A percentile compares a stretch with the other conserved stretches of the same genome.
Evolutionary conservation across 2,113 vertebrate species (phyloP).

Genomic region (Halichoerus grypus): DNA sequence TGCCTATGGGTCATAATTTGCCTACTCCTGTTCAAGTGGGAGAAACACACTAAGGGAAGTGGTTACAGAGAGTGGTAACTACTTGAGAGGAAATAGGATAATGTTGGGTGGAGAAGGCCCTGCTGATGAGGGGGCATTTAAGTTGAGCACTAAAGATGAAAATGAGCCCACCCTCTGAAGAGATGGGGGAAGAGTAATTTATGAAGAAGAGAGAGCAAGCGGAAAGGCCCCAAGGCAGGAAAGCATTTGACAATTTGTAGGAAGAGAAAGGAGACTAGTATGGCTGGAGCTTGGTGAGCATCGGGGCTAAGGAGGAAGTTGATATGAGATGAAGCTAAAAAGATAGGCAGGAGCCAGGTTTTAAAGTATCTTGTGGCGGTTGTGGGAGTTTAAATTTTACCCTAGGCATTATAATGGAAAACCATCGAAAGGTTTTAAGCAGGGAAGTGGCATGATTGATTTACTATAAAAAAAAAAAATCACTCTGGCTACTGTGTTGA

Average conservation of each 20-base stretch:
- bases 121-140: background rate
- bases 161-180: background rate
- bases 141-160: background rate
- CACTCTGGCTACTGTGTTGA: background rate
- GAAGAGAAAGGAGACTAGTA: background rate
- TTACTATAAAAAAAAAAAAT: background rate
- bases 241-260: background rate
- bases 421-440: background rate
- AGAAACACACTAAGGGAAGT: background rate
- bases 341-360: background rate
- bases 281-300: background rate
- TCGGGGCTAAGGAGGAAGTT: background rate
- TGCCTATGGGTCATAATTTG: background rate
- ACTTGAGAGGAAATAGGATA: background rate
- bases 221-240: background rate
- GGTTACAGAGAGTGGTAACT: background rate
- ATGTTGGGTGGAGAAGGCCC: background rate
- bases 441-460: background rate
- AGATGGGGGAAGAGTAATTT: background rate
- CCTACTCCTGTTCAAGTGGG: background rate
- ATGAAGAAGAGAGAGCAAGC: background rate
- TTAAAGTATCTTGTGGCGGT: background rate
- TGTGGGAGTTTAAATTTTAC: background rate
- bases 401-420: background rate
- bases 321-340: background rate